Evolutionary conservation across 2,888 invertebrate genomes (phyloP).

Genomic region (Platycheirus rosarum): DNA sequence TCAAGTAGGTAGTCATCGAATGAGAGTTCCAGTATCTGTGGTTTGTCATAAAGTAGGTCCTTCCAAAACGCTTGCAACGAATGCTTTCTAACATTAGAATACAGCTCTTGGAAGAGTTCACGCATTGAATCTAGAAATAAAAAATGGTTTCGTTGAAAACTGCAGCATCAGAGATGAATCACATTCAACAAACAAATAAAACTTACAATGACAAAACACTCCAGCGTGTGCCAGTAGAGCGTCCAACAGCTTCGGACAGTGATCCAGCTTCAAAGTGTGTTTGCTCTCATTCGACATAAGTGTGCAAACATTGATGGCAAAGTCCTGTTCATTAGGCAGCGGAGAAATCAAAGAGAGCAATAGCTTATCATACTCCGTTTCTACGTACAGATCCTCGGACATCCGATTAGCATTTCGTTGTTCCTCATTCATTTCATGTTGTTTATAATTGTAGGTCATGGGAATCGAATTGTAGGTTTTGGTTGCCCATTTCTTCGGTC

Average conservation of each 20-base stretch:
- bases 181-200: too few relatives aligned
- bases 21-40: constrained; percentile 81
- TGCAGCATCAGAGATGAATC: too few relatives aligned
- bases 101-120: constrained; percentile 87
- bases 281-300: constrained; percentile 97
- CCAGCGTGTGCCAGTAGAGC: constrained; percentile 97
- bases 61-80: constrained; percentile 90
- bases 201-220: constrained; percentile 93
- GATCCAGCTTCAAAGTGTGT: constrained; percentile 92
- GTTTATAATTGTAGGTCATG: constrained; percentile 89
- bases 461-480: constrained; percentile 88
- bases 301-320: constrained; percentile 98
- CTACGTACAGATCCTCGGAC: constrained; percentile 86
- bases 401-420: constrained; percentile 87
- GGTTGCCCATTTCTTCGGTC: constrained; percentile 87
- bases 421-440: constrained; percentile 88
- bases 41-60: constrained; percentile 84
- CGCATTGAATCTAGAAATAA: constrained; percentile 84
- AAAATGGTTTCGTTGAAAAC: too few relatives aligned
- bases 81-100: constrained; percentile 86
- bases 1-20: constrained; percentile 78
- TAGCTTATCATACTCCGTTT: constrained; percentile 92
- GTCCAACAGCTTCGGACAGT: constrained; percentile 93
- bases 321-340: constrained; percentile 98
- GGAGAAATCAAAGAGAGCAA: constrained; percentile 97